Base-by-base conservation (phyloP, 1,140 invertebrate genomes). In the Calycopis cecrops region DNA sequence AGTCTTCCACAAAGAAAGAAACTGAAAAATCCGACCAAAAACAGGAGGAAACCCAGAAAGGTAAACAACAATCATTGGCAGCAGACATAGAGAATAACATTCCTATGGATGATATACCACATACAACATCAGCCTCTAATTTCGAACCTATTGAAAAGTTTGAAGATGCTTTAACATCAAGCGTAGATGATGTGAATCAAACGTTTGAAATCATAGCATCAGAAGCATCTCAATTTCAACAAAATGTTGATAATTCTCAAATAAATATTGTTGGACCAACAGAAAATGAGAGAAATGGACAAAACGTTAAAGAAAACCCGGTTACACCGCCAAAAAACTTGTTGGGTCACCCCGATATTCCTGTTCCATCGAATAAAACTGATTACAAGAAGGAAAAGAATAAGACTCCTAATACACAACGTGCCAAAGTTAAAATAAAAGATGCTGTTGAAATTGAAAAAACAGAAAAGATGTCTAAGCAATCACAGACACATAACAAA, bases 241-340 rank as follows among this genome's bases (percentile, higher is more conserved):
- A 57, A 57, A 53, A 54, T 44, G 38, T 67, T 59, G 55, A 62
- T 4, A 73, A 81, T 55, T 70, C 83, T 35, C 62, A 81, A 71
- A 84, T 84, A 40, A 82, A 82, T 33, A 73, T 85, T 35, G 79
- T 65, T 21, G 73, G 69, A 44, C 76, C 84, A 6, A 51, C 63
- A 47, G 80, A 81, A 53, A 76, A 84, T 12, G 42, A 62, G 42
- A 35, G 47, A 14, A 60, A 57, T 9, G 35, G 59, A 59, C 64
- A 58, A 64, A 62, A 66, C 35, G 52, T 64, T 62, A 79, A 71
- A 65, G 18, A 64, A 60, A 78, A 72, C 35, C 71, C 77, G 4
- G 63, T 82, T 59, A 67, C 82, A 65, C 82, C 67, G 79, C 79
- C 87, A 88, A 88, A 88, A 88, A 88, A 88, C 87, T 88, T 86